phyloP scores from a whole-genome alignment of 2,888 invertebrate species.

The Pecten maximus region DNA sequence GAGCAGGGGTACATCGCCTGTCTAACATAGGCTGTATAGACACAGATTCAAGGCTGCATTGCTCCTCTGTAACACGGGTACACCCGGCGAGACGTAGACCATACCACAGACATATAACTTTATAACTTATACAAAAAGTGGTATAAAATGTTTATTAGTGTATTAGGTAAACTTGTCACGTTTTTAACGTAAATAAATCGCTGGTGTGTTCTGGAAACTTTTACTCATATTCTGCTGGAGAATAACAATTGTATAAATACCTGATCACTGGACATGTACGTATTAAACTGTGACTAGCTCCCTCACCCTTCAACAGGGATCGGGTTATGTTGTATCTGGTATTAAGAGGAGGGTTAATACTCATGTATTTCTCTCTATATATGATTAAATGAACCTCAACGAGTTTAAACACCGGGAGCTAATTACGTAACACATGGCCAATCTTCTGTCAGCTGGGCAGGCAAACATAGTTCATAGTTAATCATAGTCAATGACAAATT shows the following conservation, averaged over 20 bases:
- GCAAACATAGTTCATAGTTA: not conserved
- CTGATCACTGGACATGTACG: not conserved
- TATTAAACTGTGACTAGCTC: not conserved
- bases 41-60: too few species aligned
- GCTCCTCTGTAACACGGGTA: not conserved
- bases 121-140: not conserved
- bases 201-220: not conserved
- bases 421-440: slow-evolving; percentile 5
- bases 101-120: not conserved
- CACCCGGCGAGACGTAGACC: not conserved
- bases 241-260: not conserved
- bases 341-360: too few species aligned
- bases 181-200: not conserved
- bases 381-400: not conserved
- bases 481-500: slow-evolving; percentile 5
- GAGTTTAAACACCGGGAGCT: not conserved
- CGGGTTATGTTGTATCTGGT: too few species aligned
- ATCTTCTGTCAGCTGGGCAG: not conserved
- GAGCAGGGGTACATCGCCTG: not conserved
- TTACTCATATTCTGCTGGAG: not conserved
- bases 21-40: too few species aligned
- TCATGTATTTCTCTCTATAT: not conserved
- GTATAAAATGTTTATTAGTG: not conserved
- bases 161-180: not conserved
- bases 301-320: too few species aligned